Percentiles rank a stretch among this genome's conserved stretches.
phyloP scores from a whole-genome alignment of 2,888 invertebrate genomes.

The Papilio demoleus region DNA sequence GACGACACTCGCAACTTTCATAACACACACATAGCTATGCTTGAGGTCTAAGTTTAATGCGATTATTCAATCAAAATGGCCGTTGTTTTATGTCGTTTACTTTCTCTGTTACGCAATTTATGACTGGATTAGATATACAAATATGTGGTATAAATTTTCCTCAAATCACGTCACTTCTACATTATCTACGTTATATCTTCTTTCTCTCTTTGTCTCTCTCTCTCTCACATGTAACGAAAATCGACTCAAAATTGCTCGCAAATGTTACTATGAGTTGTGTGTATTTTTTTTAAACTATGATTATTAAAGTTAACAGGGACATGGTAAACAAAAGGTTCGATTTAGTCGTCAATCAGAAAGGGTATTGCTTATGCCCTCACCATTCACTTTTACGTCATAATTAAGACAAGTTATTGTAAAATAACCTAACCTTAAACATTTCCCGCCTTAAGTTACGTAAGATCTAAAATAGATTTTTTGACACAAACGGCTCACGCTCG shows the following conservation, averaged over 20 bases:
- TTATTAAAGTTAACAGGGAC: too few relatives aligned
- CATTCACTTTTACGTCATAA: slow-evolving; percentile 6
- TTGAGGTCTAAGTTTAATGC: slow-evolving; percentile 23
- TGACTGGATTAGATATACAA: slow-evolving; percentile 2
- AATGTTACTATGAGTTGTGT: background rate
- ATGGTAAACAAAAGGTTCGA: too few relatives aligned
- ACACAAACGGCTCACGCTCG: slow-evolving; percentile 50
- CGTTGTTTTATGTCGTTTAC: slow-evolving; percentile 18
- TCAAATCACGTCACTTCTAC: background rate
- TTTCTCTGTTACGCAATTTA: slow-evolving; percentile 21
- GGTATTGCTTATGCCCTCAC: background rate
- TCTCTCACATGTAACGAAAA: background rate
- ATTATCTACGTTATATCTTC: background rate
- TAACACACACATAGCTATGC: slow-evolving; percentile 7
- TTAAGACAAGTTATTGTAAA: background rate
- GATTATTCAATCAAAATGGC: slow-evolving; percentile 10
- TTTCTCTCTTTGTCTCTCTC: background rate
- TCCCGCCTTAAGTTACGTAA: slow-evolving; percentile 4
- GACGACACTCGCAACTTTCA: slow-evolving; percentile 28
- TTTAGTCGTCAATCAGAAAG: too few relatives aligned
- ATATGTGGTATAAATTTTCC: background rate
- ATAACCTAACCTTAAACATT: too few relatives aligned
- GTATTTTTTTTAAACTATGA: too few relatives aligned
- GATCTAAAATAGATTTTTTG: slow-evolving; percentile 29
- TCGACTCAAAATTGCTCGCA: too few relatives aligned